Evolutionary conservation across 2,888 invertebrate genomes (phyloP).

Genomic region (Elegia similella): DNA sequence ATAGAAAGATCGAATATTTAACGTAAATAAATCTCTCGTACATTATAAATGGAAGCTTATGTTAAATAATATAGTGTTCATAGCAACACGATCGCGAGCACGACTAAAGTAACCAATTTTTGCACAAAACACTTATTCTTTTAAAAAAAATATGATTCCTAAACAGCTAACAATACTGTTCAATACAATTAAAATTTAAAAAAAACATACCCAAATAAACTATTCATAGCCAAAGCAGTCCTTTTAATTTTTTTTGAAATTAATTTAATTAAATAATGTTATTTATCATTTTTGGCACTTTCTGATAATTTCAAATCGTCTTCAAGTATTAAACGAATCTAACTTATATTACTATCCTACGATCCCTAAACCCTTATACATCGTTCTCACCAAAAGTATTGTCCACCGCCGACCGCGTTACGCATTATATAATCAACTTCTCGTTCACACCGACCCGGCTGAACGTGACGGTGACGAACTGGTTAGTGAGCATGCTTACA

Average conservation of each 20-base stretch:
- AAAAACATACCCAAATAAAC: background rate
- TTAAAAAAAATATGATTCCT: no score
- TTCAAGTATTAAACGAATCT: no score
- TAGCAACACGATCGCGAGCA: background rate
- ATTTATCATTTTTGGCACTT: background rate
- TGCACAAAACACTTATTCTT: background rate
- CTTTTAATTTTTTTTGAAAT: background rate
- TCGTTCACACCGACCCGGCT: no score
- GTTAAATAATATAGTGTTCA: slow-evolving; percentile 11
- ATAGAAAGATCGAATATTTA: slow-evolving; percentile 1
- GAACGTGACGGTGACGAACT: no score
- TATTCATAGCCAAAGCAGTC: background rate
- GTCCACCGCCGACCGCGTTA: no score
- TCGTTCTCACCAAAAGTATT: no score
- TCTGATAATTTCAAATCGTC: background rate
- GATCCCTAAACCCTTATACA: no score
- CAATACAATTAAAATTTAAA: background rate
- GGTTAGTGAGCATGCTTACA: no score
- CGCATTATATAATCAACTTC: no score
- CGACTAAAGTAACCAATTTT: background rate
- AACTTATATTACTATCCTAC: no score
- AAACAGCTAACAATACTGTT: background rate
- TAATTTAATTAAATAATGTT: background rate
- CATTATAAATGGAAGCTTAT: slow-evolving; percentile 21
- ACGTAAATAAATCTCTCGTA: slow-evolving; percentile 18